These are phyloP conservation scores for Oceanites oceanicus DNA, from an alignment of 2,113 vertebrate species.

Conservation along the genomic window DNA sequence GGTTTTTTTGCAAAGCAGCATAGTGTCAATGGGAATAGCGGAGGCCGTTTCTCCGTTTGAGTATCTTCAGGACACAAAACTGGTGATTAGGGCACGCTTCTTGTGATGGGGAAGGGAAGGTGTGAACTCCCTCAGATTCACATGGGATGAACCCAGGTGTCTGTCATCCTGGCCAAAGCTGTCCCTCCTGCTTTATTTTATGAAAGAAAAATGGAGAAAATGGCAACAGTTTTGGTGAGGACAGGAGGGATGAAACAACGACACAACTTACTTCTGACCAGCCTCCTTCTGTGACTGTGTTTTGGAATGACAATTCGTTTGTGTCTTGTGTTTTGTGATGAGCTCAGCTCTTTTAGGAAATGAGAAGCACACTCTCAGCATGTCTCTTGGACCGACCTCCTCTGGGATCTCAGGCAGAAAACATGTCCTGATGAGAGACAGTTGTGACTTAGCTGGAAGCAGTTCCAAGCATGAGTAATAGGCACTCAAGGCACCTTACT, in stretches of 20 bases:
- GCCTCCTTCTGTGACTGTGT: background rate
- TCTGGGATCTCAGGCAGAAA: constrained; percentile 13
- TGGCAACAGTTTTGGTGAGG: background rate
- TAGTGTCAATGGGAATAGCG: background rate
- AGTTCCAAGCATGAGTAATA: background rate
- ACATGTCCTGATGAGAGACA: background rate
- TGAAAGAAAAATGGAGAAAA: background rate
- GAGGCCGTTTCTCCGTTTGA: background rate
- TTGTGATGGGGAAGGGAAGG: background rate
- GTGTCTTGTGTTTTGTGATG: background rate
- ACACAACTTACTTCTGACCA: background rate
- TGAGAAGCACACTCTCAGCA: background rate
- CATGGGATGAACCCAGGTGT: background rate
- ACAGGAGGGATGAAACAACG: background rate
- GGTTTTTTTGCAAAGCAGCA: background rate
- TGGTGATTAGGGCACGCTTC: background rate
- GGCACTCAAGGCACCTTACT: background rate
- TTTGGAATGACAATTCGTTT: background rate
- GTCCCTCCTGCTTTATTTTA: background rate
- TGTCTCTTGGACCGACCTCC: background rate
- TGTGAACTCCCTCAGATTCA: background rate
- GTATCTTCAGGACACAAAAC: background rate
- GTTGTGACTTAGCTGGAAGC: constrained; percentile 3
- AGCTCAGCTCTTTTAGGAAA: constrained; percentile 3
- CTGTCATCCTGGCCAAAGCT: background rate